A percentile compares a stretch with the other conserved stretches of the same genome.
Conservation (phyloP, 2,888 invertebrate species). For the Pegoplata infirma region DNA sequence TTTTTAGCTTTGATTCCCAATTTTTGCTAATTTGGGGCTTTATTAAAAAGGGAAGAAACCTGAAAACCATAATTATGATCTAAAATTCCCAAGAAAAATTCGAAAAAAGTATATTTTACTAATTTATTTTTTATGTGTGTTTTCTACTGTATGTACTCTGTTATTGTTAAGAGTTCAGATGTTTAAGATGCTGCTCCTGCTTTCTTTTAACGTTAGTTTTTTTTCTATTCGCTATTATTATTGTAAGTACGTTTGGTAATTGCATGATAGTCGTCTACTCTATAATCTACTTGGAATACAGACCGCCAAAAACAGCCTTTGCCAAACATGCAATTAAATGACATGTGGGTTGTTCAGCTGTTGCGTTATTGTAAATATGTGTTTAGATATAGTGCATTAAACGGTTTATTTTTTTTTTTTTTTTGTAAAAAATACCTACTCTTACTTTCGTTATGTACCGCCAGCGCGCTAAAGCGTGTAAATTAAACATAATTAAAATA, state of each 20-base stretch:
- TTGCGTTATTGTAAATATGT: not conserved
- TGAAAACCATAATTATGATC: too few species aligned
- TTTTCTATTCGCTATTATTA: not conserved
- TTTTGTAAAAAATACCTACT: not conserved
- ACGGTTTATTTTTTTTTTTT: not conserved
- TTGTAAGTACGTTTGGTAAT: conserved; percentile 36
- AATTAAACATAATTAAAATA: not conserved
- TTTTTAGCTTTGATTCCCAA: too few species aligned
- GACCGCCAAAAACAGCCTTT: conserved; percentile 15
- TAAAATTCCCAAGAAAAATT: too few species aligned
- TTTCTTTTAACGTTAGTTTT: conserved; percentile 33
- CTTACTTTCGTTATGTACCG: conserved; percentile 28
- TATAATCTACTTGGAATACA: conserved; percentile 29
- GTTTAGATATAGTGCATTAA: not conserved
- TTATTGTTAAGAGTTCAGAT: conserved; percentile 28
- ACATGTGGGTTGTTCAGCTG: conserved; percentile 47
- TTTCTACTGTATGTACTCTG: not conserved
- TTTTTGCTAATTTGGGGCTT: too few species aligned
- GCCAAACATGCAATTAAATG: conserved; percentile 54
- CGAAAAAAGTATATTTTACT: too few species aligned
- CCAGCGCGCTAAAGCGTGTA: not conserved
- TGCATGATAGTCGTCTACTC: conserved; percentile 22
- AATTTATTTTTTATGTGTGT: too few species aligned
- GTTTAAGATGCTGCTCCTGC: conserved; percentile 44
- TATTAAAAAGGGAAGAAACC: too few species aligned